Conservation (phyloP, 2,888 invertebrate genomes). For the Pyralis farinalis region DNA sequence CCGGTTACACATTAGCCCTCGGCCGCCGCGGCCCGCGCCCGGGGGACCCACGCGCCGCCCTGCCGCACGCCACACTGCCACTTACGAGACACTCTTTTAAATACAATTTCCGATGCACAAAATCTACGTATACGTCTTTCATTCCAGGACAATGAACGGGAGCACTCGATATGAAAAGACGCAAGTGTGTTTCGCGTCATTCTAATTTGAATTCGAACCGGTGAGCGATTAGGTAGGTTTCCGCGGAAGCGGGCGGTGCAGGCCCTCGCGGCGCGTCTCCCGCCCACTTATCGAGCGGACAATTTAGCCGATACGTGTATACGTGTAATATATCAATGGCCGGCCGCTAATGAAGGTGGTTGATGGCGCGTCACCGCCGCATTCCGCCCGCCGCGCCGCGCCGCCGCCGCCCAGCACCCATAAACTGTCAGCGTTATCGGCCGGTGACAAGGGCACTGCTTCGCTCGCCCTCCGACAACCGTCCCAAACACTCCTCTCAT, state of each 20-base stretch:
- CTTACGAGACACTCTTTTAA: neutral
- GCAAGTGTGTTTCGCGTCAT: neutral
- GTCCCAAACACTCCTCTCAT: too few relatives aligned
- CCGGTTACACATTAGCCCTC: conserved; percentile 32
- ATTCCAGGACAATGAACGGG: neutral
- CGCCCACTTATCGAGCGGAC: conserved; percentile 72
- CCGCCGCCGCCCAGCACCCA: neutral
- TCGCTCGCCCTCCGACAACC: neutral
- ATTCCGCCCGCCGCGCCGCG: neutral
- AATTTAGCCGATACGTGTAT: conserved; percentile 63
- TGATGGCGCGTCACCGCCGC: neutral
- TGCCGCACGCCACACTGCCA: neutral
- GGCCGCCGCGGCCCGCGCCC: neutral
- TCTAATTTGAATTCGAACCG: neutral
- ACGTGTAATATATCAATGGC: conserved; percentile 59
- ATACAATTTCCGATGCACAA: neutral
- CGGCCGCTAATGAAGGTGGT: conserved; percentile 23
- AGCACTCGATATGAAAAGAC: neutral
- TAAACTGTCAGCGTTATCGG: neutral
- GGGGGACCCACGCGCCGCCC: neutral
- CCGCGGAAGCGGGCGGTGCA: neutral
- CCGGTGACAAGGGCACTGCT: neutral
- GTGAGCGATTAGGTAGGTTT: neutral
- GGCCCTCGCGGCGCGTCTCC: conserved; percentile 28
- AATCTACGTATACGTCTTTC: neutral